Conservation (phyloP, 2,113 vertebrate species). For the Xiphophorus hellerii region DNA sequence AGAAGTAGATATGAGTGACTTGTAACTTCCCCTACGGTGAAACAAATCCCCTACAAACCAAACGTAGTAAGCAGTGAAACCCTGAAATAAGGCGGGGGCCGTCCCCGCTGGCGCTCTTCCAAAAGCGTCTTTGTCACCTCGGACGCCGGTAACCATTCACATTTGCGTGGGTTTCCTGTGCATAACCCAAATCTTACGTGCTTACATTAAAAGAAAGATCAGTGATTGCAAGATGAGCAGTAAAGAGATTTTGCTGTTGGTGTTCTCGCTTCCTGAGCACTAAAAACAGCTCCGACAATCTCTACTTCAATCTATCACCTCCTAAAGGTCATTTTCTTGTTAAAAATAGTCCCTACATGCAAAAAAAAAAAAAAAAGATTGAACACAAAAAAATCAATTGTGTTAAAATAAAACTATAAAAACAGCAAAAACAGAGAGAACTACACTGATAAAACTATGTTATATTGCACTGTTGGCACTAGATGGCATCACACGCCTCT, state of each 20-base stretch:
- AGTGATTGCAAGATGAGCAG: conserved; percentile 32
- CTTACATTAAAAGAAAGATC: conserved; percentile 25
- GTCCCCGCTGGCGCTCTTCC: neutral
- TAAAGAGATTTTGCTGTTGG: conserved; percentile 18
- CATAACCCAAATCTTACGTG: conserved; percentile 19
- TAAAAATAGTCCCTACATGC: too few relatives aligned
- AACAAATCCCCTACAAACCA: conserved; percentile 3
- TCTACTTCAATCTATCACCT: neutral
- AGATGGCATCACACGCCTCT: conserved; percentile 79
- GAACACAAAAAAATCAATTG: neutral
- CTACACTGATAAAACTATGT: conserved; percentile 1
- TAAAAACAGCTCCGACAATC: conserved; percentile 18
- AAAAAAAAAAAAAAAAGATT: neutral
- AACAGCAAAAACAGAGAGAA: neutral
- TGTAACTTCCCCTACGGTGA: conserved; percentile 17
- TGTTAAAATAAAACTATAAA: neutral
- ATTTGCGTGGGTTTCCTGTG: conserved; percentile 30
- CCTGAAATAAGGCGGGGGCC: conserved; percentile 14
- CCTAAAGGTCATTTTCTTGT: too few relatives aligned
- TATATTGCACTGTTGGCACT: conserved; percentile 79
- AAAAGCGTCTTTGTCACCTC: neutral
- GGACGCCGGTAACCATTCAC: conserved; percentile 21
- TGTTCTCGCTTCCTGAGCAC: conserved; percentile 62
- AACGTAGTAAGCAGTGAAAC: conserved; percentile 34
- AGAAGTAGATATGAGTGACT: conserved; percentile 16